Evolutionary conservation across 2,888 invertebrate genomes (phyloP).

Genomic region (Steromphala cineraria): DNA sequence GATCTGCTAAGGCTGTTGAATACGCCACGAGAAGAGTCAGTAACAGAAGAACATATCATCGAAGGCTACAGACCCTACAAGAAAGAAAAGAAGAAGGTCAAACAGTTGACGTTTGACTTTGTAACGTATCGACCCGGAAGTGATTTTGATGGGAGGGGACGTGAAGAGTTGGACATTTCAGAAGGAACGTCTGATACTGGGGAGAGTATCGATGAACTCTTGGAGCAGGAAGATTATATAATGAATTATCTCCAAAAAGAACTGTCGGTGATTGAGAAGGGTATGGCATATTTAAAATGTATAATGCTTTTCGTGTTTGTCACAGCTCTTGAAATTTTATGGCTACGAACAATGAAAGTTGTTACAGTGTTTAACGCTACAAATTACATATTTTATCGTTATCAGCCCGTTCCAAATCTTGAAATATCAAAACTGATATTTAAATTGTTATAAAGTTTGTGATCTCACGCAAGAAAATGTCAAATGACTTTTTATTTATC

Average conservation of each 20-base stretch:
- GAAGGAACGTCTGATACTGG: constrained; percentile 16
- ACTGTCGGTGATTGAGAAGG: constrained; percentile 61
- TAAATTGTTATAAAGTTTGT: too few species aligned
- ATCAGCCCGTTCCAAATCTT: too few species aligned
- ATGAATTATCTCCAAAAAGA: constrained; percentile 59
- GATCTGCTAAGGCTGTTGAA: neutral
- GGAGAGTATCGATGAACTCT: constrained; percentile 32
- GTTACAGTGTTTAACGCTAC: too few species aligned
- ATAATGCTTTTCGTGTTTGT: too few species aligned
- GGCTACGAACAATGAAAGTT: too few species aligned
- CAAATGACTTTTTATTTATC: too few species aligned
- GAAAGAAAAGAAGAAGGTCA: constrained; percentile 33
- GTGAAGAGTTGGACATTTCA: constrained; percentile 44
- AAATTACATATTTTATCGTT: too few species aligned
- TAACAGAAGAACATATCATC: neutral
- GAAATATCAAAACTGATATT: too few species aligned
- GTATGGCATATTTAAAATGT: constrained; percentile 42
- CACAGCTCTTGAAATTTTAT: too few species aligned
- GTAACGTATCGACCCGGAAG: constrained; percentile 34
- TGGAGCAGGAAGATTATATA: constrained; percentile 43
- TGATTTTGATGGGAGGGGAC: constrained; percentile 30
- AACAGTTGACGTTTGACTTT: constrained; percentile 48
- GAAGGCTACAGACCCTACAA: constrained; percentile 3
- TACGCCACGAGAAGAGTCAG: neutral
- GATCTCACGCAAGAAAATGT: too few species aligned